phyloP scores from a whole-genome alignment of 2,113 vertebrate genomes.

The Hippocampus zosterae region DNA sequence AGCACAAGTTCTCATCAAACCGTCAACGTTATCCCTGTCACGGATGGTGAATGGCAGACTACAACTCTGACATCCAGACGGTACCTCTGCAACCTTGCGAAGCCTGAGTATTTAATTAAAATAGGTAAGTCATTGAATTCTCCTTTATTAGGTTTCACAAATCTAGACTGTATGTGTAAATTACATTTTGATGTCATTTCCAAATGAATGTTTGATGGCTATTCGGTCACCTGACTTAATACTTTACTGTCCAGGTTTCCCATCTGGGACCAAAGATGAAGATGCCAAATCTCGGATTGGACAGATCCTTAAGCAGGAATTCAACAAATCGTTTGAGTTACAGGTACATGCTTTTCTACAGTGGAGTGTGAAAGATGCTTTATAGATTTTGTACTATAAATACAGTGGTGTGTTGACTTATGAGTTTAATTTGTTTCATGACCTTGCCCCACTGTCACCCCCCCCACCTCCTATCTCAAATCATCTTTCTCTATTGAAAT shows the following conservation, averaged over 20 bases:
- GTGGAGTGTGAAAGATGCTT: neutral
- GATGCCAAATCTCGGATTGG: constrained; percentile 83
- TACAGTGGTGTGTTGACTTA: neutral
- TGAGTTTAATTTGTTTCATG: neutral
- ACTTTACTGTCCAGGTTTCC: constrained; percentile 74
- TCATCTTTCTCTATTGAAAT: too few relatives aligned
- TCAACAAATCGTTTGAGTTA: constrained; percentile 84
- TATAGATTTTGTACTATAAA: neutral
- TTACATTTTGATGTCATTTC: neutral
- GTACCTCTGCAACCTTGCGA: constrained; percentile 80
- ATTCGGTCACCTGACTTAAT: neutral
- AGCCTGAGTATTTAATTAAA: constrained; percentile 78
- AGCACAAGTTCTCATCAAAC: constrained; percentile 36
- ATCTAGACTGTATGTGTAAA: neutral
- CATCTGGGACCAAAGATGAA: constrained; percentile 76
- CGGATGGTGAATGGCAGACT: constrained; percentile 53
- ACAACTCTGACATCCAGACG: constrained; percentile 67
- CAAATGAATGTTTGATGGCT: neutral
- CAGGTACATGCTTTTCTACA: constrained; percentile 73
- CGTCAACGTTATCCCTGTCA: constrained; percentile 23
- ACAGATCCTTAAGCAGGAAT: constrained; percentile 81
- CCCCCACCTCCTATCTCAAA: too few relatives aligned
- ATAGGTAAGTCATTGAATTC: constrained; percentile 72
- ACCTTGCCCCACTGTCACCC: too few relatives aligned
- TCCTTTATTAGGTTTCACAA: neutral